Percentiles rank a stretch among this genome's conserved stretches.
Conservation (phyloP, 2,797 vertebrate genomes). For the Tarsius wallacei region DNA sequence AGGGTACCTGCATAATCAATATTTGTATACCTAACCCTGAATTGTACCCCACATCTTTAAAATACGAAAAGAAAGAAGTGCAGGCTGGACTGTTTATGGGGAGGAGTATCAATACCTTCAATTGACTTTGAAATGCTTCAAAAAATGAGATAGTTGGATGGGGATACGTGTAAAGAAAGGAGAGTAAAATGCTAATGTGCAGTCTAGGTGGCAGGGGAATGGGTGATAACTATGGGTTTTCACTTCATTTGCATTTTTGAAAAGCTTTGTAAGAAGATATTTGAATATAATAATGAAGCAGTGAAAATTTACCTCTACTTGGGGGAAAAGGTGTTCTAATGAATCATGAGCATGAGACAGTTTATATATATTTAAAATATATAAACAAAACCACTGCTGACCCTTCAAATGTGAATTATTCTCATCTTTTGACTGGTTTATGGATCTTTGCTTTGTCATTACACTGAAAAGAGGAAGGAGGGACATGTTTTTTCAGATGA, state of each 20-base stretch:
- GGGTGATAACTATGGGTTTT: background rate
- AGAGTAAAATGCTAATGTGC: rapidly evolving
- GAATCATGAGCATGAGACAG: background rate
- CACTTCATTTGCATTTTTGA: background rate
- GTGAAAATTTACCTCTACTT: background rate
- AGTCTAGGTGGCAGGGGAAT: rapidly evolving
- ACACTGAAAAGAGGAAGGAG: background rate
- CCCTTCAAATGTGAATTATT: background rate
- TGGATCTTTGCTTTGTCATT: background rate
- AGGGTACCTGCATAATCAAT: too few relatives aligned
- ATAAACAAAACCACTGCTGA: background rate
- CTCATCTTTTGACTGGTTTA: background rate
- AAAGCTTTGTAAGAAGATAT: background rate
- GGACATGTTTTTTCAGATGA: background rate
- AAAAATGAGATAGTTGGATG: background rate
- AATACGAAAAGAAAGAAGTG: too few relatives aligned
- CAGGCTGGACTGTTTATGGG: background rate
- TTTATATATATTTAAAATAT: background rate
- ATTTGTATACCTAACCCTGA: too few relatives aligned
- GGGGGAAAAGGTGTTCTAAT: background rate
- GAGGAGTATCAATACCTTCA: rapidly evolving
- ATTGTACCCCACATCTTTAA: too few relatives aligned
- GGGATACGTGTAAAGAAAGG: rapidly evolving
- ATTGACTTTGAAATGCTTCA: background rate
- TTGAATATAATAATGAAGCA: background rate